Percentiles rank a stretch among this genome's conserved stretches.
Conservation (phyloP, 2,113 vertebrate genomes). For the Chionomys nivalis region DNA sequence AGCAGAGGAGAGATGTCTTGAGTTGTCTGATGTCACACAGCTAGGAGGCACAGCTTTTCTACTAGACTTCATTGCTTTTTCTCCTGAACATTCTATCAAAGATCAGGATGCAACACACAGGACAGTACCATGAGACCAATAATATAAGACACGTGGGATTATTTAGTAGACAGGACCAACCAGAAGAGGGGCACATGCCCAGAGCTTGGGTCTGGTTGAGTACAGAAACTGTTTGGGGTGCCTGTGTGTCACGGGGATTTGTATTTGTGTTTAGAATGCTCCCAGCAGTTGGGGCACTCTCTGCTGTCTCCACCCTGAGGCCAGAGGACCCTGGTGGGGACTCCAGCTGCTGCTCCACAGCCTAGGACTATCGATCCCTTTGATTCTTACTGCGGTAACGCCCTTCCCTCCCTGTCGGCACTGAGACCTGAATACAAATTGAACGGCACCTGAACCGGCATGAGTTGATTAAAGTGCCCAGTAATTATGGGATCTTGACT, state of each 20-base stretch:
- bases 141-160: background rate
- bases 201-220: background rate
- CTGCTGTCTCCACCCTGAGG: background rate
- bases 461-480: constrained; percentile 86
- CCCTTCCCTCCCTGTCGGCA: constrained; percentile 63
- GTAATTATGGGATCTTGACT: constrained; percentile 83
- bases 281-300: background rate
- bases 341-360: constrained; percentile 56
- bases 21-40: background rate
- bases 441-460: constrained; percentile 82
- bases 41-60: background rate
- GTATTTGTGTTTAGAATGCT: background rate
- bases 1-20: background rate
- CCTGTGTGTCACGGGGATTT: fast-evolving
- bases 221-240: background rate
- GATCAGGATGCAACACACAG: background rate
- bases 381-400: constrained; percentile 71
- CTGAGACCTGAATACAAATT: constrained; percentile 79
- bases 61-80: background rate
- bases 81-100: background rate
- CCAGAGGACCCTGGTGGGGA: background rate
- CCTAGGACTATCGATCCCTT: constrained; percentile 72
- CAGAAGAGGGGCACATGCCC: background rate
- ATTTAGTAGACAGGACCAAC: background rate
- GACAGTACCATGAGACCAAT: background rate